These are phyloP conservation scores for Chromoteleia sp. DNA, from an alignment of 2,888 invertebrate species.

Conservation along the genomic window DNA sequence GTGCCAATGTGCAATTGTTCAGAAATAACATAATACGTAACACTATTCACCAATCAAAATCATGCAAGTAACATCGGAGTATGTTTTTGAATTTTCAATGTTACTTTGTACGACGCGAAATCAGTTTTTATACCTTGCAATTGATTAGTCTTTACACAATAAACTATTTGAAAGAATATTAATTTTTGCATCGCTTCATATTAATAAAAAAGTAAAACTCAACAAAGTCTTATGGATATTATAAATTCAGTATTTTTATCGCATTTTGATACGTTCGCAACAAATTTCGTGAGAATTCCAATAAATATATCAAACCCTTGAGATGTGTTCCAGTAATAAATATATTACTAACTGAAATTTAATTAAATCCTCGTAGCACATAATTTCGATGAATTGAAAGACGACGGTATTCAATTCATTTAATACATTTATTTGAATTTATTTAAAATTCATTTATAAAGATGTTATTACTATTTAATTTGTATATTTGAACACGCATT, in stretches of 20 bases:
- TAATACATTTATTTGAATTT: too few species aligned
- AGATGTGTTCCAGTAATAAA: neutral
- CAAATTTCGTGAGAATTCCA: neutral
- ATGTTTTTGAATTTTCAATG: neutral
- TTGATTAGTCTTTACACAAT: constrained; percentile 6
- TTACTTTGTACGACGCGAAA: constrained; percentile 2
- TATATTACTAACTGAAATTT: neutral
- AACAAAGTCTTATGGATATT: neutral
- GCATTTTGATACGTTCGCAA: neutral
- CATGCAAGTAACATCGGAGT: neutral
- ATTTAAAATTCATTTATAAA: too few species aligned
- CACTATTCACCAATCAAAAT: neutral
- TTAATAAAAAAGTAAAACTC: neutral
- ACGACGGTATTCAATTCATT: too few species aligned
- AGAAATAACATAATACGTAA: constrained; percentile 4
- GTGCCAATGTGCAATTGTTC: neutral
- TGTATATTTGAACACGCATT: too few species aligned
- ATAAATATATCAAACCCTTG: neutral
- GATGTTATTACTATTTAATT: too few species aligned
- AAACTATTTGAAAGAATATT: neutral
- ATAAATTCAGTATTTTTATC: neutral
- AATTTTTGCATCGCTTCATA: neutral
- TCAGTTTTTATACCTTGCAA: neutral
- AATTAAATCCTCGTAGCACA: neutral
- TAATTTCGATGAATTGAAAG: too few species aligned